Conservation (phyloP, 1,140 invertebrate species). For the Bradysia coprophila region DNA sequence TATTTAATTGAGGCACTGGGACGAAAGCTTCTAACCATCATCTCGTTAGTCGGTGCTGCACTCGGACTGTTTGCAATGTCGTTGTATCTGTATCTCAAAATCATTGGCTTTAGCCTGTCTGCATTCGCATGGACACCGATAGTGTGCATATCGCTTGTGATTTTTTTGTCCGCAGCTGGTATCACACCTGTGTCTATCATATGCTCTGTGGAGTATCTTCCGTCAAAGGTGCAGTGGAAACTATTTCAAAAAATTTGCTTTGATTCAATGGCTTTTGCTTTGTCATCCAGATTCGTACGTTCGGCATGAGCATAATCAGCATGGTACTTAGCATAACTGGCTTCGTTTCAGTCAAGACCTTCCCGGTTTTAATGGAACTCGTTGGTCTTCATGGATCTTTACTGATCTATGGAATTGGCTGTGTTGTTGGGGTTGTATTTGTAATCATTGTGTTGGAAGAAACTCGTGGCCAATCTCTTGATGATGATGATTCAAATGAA, state of each 20-base stretch:
- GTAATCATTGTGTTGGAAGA: background rate
- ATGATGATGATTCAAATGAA: background rate
- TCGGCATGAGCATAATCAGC: background rate
- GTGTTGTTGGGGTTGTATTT: background rate
- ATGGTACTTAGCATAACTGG: background rate
- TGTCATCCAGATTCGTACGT: background rate
- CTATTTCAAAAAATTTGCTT: background rate
- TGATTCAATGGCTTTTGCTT: background rate
- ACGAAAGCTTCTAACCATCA: background rate
- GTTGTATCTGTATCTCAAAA: background rate
- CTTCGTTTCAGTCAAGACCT: background rate
- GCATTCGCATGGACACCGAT: background rate
- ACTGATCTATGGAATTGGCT: background rate
- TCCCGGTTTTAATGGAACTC: background rate
- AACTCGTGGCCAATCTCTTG: background rate
- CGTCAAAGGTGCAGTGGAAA: background rate
- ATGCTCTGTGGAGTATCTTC: background rate
- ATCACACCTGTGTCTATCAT: background rate
- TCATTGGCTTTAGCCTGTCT: background rate
- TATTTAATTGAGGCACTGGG: background rate
- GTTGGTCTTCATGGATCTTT: background rate
- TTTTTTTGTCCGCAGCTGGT: background rate
- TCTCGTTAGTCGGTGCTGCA: background rate
- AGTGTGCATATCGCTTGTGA: background rate
- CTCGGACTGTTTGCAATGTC: background rate